Evolutionary conservation across 2,797 vertebrate species (phyloP).

Genomic region (Sebastiscus tertius): DNA sequence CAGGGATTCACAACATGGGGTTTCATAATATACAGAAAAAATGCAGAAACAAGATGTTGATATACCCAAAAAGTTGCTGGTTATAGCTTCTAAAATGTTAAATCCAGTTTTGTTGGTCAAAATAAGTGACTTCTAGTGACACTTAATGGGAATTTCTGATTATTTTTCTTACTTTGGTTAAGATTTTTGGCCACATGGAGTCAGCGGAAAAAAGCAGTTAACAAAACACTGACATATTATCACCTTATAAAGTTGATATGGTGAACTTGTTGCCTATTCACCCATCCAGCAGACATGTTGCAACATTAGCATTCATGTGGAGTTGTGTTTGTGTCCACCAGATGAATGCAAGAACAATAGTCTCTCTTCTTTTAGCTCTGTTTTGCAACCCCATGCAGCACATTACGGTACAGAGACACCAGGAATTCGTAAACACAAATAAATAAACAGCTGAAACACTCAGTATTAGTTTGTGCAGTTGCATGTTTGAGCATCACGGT

Average conservation of each 20-base stretch:
- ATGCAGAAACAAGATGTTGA: background rate
- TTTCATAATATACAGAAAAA: background rate
- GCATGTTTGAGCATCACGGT: background rate
- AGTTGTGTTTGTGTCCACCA: background rate
- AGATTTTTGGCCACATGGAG: background rate
- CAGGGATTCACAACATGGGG: background rate
- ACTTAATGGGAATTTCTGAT: background rate
- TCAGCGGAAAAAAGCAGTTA: background rate
- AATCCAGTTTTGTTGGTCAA: background rate
- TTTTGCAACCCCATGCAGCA: background rate
- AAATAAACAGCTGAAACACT: background rate
- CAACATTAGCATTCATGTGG: background rate
- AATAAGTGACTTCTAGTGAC: background rate
- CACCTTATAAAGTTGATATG: background rate
- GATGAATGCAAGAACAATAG: background rate
- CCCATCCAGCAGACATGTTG: accelerated
- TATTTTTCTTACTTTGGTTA: background rate
- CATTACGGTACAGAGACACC: background rate
- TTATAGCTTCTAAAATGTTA: background rate
- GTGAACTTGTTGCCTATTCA: background rate
- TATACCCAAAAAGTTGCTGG: background rate
- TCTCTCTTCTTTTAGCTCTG: background rate
- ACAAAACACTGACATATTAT: background rate
- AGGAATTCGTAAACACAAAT: background rate
- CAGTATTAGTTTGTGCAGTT: background rate